Evolutionary conservation across 2,888 invertebrate genomes (phyloP).

Genomic region (Oegoconia quadripuncta): DNA sequence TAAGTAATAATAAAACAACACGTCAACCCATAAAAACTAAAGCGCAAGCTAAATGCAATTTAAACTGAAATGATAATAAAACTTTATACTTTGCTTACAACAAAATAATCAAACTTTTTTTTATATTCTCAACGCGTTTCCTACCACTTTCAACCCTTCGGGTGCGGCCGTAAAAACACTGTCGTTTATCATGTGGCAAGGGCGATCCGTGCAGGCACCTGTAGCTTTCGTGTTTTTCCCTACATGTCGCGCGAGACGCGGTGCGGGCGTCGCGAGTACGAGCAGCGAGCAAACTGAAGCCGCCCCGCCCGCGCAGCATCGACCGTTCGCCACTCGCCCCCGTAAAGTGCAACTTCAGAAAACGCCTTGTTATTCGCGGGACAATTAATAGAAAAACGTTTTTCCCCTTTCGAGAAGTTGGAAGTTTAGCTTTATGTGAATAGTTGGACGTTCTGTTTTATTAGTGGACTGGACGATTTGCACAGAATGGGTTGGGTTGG

Average conservation of each 20-base stretch:
- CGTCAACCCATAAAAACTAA: constrained; percentile 14
- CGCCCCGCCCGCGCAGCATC: constrained; percentile 46
- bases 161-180: constrained; percentile 46
- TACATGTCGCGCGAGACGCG: constrained; percentile 11
- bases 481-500: background rate
- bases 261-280: constrained; percentile 42
- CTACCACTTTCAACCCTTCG: constrained; percentile 41
- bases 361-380: constrained; percentile 47
- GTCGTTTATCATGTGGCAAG: constrained; percentile 48
- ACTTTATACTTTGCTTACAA: background rate
- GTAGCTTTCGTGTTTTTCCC: constrained; percentile 47
- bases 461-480: background rate
- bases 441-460: background rate
- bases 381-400: constrained; percentile 52
- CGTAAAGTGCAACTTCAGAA: constrained; percentile 32
- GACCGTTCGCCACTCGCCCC: constrained; percentile 33
- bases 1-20: constrained; percentile 10
- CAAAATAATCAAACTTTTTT: constrained; percentile 30
- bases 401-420: constrained; percentile 32
- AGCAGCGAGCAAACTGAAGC: constrained; percentile 46
- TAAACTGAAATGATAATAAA: background rate
- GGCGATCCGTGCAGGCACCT: constrained; percentile 43
- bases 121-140: constrained; percentile 39
- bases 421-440: constrained; percentile 2
- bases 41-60: constrained; percentile 13